Evolutionary conservation across 2,888 invertebrate genomes (phyloP).

Genomic region (Drepanosiphum platanoidis): DNA sequence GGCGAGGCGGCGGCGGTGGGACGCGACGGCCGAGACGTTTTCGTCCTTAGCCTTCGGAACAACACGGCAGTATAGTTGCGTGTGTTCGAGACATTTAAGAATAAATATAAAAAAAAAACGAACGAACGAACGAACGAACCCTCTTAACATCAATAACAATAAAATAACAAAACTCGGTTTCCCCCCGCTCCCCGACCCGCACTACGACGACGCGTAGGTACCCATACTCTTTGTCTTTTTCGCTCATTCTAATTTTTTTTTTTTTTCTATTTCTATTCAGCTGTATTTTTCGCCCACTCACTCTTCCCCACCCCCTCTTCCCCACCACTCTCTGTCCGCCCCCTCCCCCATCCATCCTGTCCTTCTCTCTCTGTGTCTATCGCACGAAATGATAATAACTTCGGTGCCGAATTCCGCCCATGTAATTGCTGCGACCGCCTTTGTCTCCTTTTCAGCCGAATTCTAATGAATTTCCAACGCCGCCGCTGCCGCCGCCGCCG

Average conservation of each 20-base stretch:
- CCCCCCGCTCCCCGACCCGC: background rate
- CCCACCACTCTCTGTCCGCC: accelerated
- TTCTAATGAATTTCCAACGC: constrained; percentile 55
- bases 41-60: constrained; percentile 37
- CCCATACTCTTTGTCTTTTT: constrained; percentile 1
- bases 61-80: constrained; percentile 38
- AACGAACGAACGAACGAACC: no score
- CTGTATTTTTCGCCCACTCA: background rate
- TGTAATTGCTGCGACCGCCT: constrained; percentile 51
- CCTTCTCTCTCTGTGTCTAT: background rate
- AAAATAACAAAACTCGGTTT: constrained; percentile 51
- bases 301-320: background rate
- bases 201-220: background rate
- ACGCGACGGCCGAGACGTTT: background rate
- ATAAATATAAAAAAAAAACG: no score
- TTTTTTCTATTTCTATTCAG: constrained; percentile 4
- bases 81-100: constrained; percentile 47
- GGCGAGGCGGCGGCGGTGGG: background rate
- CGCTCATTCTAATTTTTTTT: background rate
- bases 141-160: constrained; percentile 60
- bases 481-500: background rate
- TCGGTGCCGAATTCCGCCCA: constrained; percentile 45
- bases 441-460: constrained; percentile 46
- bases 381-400: constrained; percentile 34
- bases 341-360: background rate